Evolutionary conservation across 2,888 invertebrate species (phyloP).

Genomic region (Lasioglossum morio): DNA sequence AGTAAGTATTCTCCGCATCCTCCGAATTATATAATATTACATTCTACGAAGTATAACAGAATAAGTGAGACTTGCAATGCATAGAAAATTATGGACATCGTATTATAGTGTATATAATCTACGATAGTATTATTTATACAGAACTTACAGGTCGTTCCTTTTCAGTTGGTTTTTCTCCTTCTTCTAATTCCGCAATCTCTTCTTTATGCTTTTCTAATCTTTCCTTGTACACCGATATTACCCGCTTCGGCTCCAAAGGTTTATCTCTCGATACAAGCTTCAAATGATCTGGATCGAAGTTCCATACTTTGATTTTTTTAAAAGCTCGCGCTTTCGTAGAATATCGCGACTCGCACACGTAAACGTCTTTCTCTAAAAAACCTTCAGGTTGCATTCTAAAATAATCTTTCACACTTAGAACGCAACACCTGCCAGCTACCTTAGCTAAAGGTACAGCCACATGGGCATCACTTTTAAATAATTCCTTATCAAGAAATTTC

Average conservation of each 20-base stretch:
- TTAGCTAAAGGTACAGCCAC: constrained; percentile 94
- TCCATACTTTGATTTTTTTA: constrained; percentile 96
- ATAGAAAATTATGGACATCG: not conserved
- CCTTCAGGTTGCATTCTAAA: constrained; percentile 95
- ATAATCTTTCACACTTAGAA: constrained; percentile 97
- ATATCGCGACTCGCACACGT: constrained; percentile 98
- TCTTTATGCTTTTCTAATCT: constrained; percentile 95
- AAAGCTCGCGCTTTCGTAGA: constrained; percentile 94
- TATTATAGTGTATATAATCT: not conserved
- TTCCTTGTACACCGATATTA: constrained; percentile 97
- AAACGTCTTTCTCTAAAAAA: constrained; percentile 96
- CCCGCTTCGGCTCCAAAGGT: constrained; percentile 93
- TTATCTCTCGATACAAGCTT: constrained; percentile 89
- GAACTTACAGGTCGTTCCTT: constrained; percentile 92
- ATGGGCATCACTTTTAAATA: constrained; percentile 97
- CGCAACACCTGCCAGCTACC: constrained; percentile 95
- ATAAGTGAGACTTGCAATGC: constrained; percentile 25
- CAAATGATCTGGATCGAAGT: constrained; percentile 87
- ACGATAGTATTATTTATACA: not conserved
- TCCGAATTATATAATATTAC: constrained; percentile 90
- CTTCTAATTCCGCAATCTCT: constrained; percentile 93
- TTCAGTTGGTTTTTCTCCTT: constrained; percentile 92
- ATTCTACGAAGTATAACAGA: constrained; percentile 86
- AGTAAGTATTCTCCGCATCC: constrained; percentile 93
- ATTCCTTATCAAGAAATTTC: constrained; percentile 98